These are phyloP conservation scores for Diarsia rubi DNA, from an alignment of 2,888 invertebrate genomes.

Conservation along the genomic window DNA sequence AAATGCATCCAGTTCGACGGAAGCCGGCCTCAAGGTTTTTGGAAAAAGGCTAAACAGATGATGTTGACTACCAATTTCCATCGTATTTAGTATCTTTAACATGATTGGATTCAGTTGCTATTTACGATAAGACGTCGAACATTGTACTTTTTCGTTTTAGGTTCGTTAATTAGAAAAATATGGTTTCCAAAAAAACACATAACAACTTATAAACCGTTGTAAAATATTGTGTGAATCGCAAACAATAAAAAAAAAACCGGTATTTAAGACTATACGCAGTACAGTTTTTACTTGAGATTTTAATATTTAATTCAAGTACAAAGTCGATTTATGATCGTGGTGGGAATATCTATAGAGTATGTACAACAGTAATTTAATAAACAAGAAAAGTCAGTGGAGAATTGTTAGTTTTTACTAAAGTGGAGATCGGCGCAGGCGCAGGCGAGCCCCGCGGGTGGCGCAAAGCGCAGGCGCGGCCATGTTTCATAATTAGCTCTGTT, in stretches of 20 bases:
- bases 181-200: neutral
- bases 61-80: neutral
- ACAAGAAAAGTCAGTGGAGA: constrained; percentile 74
- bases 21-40: neutral
- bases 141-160: neutral
- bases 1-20: neutral
- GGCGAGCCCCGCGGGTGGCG: constrained; percentile 85
- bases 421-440: constrained; percentile 71
- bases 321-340: constrained; percentile 68
- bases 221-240: constrained; percentile 26
- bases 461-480: constrained; percentile 80
- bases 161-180: constrained; percentile 13
- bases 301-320: constrained; percentile 66
- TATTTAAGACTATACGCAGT: constrained; percentile 30
- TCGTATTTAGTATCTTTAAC: neutral
- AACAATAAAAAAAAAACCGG: constrained; percentile 30
- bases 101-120: neutral
- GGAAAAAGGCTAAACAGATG: neutral
- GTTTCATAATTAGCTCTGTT: constrained; percentile 88
- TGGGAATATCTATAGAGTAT: constrained; percentile 68
- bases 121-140: too few relatives aligned
- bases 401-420: constrained; percentile 82
- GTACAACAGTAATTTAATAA: constrained; percentile 76
- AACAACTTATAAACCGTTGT: constrained; percentile 1
- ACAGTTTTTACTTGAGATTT: constrained; percentile 58